Percentiles rank a stretch among this genome's conserved stretches.
Evolutionary conservation across 1,140 invertebrate species (phyloP).

Genomic region (Drosophila leontia): DNA sequence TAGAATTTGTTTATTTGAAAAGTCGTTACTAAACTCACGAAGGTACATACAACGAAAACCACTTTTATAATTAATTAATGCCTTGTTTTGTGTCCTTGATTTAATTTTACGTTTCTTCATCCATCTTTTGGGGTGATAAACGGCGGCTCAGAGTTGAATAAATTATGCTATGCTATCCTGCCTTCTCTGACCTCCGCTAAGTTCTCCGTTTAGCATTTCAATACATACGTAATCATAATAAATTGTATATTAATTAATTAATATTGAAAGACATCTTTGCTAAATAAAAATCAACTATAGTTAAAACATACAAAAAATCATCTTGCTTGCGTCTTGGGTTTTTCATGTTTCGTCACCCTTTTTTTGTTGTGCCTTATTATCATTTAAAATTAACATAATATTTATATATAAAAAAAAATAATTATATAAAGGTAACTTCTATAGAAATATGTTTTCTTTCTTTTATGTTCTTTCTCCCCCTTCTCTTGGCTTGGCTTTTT

Average conservation of each 20-base stretch:
- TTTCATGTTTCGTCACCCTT: background rate
- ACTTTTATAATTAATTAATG: conserved; percentile 4
- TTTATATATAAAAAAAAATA: conserved; percentile 38
- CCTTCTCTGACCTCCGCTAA: conserved; percentile 7
- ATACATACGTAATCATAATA: conserved; percentile 41
- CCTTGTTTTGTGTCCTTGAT: background rate
- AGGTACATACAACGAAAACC: conserved; percentile 43
- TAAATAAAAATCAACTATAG: conserved; percentile 77
- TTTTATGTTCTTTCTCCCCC: background rate
- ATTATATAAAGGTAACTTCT: background rate
- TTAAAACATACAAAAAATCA: conserved; percentile 60
- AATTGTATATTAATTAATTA: conserved; percentile 16
- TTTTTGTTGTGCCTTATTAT: conserved; percentile 24
- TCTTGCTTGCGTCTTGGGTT: conserved; percentile 15
- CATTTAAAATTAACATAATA: conserved; percentile 30
- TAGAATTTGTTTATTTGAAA: conserved; percentile 14
- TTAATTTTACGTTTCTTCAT: background rate
- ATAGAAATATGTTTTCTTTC: background rate
- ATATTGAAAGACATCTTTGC: conserved; percentile 58
- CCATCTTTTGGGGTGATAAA: background rate
- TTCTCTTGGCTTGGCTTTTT: background rate
- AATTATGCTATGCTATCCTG: conserved; percentile 77
- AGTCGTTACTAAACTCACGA: conserved; percentile 33
- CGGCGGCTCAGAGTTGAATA: conserved; percentile 53
- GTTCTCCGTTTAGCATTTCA: conserved; percentile 51